Conservation (phyloP, 2,797 vertebrate genomes). For the Anabas testudineus region DNA sequence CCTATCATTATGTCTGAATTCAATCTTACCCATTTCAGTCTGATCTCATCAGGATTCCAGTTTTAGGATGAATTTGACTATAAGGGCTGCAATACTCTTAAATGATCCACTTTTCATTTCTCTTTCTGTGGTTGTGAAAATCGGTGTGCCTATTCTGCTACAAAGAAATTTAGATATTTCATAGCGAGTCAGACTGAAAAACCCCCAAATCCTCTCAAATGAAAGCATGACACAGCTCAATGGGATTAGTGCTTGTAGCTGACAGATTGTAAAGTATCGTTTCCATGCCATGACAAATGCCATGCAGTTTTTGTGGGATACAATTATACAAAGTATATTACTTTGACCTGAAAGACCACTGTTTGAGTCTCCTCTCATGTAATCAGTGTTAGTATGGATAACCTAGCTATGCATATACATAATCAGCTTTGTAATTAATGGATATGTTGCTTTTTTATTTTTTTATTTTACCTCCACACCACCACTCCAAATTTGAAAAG, state of each 20-base stretch:
- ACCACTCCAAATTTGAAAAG: too few species aligned
- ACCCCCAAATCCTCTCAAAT: slow-evolving; percentile 40
- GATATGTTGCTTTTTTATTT: too few species aligned
- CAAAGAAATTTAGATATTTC: slow-evolving; percentile 39
- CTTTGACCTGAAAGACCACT: neutral
- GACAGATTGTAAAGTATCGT: slow-evolving; percentile 16
- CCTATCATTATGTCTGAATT: slow-evolving; percentile 14
- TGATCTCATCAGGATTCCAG: slow-evolving; percentile 46
- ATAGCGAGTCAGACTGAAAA: slow-evolving; percentile 14
- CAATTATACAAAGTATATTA: neutral
- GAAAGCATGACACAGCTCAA: slow-evolving; percentile 39
- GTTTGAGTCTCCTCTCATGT: neutral
- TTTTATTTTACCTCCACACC: too few species aligned
- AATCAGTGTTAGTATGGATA: too few species aligned
- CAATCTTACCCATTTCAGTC: slow-evolving; percentile 28
- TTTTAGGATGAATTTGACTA: slow-evolving; percentile 46
- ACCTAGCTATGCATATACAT: too few species aligned
- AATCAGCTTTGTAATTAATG: too few species aligned
- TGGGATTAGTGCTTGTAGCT: slow-evolving; percentile 35
- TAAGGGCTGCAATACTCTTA: slow-evolving; percentile 32
- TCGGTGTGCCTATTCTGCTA: slow-evolving; percentile 14
- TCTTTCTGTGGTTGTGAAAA: slow-evolving; percentile 41
- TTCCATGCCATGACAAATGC: neutral
- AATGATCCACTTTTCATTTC: slow-evolving; percentile 46
- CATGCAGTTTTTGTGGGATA: neutral